These are phyloP conservation scores for Thaumetopoea pityocampa DNA, from an alignment of 1,140 invertebrate genomes.

Conservation along the genomic window DNA sequence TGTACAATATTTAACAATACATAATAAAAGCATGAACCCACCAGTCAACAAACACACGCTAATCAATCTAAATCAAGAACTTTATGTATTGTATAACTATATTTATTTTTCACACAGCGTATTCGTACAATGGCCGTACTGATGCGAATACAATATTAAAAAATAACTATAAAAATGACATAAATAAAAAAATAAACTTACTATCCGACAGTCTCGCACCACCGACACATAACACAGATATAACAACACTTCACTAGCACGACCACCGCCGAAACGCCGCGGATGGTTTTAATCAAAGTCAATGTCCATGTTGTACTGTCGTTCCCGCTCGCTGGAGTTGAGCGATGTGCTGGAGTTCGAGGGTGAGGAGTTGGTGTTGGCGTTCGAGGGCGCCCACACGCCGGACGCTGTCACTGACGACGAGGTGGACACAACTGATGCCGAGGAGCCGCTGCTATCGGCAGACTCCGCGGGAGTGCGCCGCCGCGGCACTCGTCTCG, in stretches of 20 bases:
- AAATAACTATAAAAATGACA: constrained; percentile 14
- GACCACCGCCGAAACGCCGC: constrained; percentile 3
- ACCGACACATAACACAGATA: constrained; percentile 3
- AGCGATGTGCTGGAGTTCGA: constrained; percentile 27
- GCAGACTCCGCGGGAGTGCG: constrained; percentile 17
- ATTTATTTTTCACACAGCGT: constrained; percentile 20
- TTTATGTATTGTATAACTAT: constrained; percentile 17
- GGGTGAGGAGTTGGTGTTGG: constrained; percentile 16
- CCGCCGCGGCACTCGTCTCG: constrained; percentile 26
- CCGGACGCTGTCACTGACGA: constrained; percentile 31
- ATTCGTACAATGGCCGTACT: constrained; percentile 22
- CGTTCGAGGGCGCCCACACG: constrained; percentile 25
- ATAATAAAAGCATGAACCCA: too few relatives aligned
- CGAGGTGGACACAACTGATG: constrained; percentile 22
- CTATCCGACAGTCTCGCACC: constrained; percentile 3
- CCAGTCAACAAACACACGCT: too few relatives aligned
- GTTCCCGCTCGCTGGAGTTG: constrained; percentile 29
- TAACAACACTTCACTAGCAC: constrained; percentile 17
- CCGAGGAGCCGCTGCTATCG: constrained; percentile 15
- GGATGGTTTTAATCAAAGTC: constrained; percentile 44
- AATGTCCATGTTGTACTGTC: constrained; percentile 59
- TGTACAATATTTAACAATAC: too few relatives aligned
- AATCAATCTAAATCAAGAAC: constrained; percentile 13
- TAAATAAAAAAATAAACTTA: constrained; percentile 15
- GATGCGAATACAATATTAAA: constrained; percentile 14